A percentile compares a stretch with the other conserved stretches of the same genome.
Evolutionary conservation across 2,113 vertebrate species (phyloP).

Genomic region (Brienomyrus brachyistius): DNA sequence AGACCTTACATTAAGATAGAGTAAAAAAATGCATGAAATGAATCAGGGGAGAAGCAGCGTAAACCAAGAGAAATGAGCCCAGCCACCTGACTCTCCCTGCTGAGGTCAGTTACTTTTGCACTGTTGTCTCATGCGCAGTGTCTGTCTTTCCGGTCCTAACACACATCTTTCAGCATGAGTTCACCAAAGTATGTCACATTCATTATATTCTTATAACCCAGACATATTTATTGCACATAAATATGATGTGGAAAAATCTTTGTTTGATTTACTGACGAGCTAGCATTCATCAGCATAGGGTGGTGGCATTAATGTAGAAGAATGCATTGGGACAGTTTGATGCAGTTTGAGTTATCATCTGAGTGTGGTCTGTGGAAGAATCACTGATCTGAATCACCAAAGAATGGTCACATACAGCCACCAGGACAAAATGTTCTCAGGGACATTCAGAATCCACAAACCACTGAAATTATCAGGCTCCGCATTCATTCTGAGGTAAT

Average conservation of each 20-base stretch:
- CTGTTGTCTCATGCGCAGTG: not conserved
- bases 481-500: not conserved
- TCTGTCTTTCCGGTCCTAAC: not conserved
- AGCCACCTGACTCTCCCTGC: no score
- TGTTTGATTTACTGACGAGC: not conserved
- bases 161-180: not conserved
- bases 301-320: not conserved
- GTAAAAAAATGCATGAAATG: not conserved
- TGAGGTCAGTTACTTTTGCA: not conserved
- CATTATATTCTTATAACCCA: not conserved
- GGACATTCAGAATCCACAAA: slow-evolving; percentile 7
- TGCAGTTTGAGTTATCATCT: not conserved
- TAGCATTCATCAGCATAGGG: not conserved
- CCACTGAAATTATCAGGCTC: not conserved
- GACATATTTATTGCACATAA: not conserved
- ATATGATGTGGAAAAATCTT: not conserved
- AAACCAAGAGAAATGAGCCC: not conserved
- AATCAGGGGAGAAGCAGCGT: not conserved
- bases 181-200: not conserved
- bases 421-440: not conserved
- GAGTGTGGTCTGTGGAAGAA: not conserved
- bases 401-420: not conserved
- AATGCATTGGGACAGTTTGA: not conserved
- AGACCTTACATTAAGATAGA: not conserved
- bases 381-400: not conserved